A percentile compares a stretch with the other conserved stretches of the same genome.
Conservation (phyloP, 2,113 vertebrate species). For the Circaetus cinerascens region DNA sequence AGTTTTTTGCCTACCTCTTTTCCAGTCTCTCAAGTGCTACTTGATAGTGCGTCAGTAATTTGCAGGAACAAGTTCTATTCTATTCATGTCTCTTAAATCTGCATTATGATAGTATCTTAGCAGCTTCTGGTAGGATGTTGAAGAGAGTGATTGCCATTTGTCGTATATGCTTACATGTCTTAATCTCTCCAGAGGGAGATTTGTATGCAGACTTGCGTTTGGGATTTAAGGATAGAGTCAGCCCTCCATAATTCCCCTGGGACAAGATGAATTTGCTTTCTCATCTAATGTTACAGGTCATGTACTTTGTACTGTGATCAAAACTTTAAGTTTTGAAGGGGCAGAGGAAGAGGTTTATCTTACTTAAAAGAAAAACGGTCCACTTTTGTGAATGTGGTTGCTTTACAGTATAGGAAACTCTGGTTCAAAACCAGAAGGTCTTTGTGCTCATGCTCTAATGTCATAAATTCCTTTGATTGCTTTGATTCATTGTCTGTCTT, state of each 20-base stretch:
- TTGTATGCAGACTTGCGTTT: background rate
- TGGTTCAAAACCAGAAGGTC: background rate
- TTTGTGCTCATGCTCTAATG: background rate
- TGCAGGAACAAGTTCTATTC: background rate
- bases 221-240: background rate
- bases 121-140: background rate
- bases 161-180: background rate
- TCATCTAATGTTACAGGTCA: background rate
- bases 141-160: background rate
- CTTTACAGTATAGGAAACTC: background rate
- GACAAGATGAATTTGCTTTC: background rate
- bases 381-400: background rate
- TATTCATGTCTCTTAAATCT: background rate
- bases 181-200: background rate
- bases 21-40: background rate
- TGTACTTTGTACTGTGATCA: background rate
- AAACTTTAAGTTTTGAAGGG: background rate
- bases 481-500: background rate
- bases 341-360: background rate
- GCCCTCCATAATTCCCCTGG: background rate
- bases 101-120: background rate
- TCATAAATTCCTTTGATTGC: background rate
- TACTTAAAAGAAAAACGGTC: background rate
- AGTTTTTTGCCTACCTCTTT: background rate
- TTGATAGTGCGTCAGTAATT: background rate